Base-by-base conservation (phyloP, 2,888 invertebrate species). In the Melinopterus prodromus region DNA sequence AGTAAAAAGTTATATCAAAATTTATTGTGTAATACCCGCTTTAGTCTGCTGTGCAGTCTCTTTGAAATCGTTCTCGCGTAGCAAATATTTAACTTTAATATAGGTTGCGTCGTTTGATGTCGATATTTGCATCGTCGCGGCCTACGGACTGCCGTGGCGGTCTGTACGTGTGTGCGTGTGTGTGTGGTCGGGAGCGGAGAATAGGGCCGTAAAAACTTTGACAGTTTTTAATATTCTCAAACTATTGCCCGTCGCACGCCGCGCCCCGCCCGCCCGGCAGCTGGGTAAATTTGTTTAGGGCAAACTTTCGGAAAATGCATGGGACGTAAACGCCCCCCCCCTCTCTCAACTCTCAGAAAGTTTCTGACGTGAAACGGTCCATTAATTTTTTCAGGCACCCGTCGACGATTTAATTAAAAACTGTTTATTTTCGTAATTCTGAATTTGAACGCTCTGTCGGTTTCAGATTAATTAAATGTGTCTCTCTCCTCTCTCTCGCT, bases 21-120 rank as follows among this genome's bases (percentile, higher is more conserved):
- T 53, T 53, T 53, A 53, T 53, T 53, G 53, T 53, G 53, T 12
- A 53, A 53, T 53, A 53, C 2, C 53, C 12, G 53, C 53, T 53
- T 53, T 53, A 53, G 9, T 53, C 53, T 53, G 53, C 53, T 53
- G 5, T 53, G 5, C 7, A 12, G 53, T 9, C 53, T 53, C 53
- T 53, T 53, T 53, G 53, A 53, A 53, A 53, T 53, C 53, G 53
- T 53, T 53, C 53, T 53, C 53, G 53, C 53, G 5, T 53, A 1
- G 53, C 53, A 53, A 53, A 53, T 53, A 53, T 53, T 53, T 53
- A 53, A 53, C 53, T 53, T 53, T 53, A 53, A 53, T 53, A 53
- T 53, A 6, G 53, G 53, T 53, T 53, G 7, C 53, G 53, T 12
- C 53, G 53, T 53, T 53, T 53, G 53, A 53, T 2, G 53, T 53